A percentile compares a stretch with the other conserved stretches of the same genome.
Conservation (phyloP, 1,140 invertebrate species). For the Adelges cooleyi region DNA sequence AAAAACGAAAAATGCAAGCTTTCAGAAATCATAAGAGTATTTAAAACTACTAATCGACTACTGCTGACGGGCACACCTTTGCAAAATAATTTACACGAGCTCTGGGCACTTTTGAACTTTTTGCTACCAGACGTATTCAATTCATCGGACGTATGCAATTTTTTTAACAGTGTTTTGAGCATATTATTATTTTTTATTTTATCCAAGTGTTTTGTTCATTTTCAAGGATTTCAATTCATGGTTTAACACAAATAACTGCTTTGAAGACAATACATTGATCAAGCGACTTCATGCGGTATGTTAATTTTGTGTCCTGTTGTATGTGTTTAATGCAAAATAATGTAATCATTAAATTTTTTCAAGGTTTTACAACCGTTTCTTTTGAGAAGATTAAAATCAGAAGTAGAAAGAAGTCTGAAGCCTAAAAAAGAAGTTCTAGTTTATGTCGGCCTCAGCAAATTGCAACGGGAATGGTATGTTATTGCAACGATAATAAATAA, state of each 20-base stretch:
- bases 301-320: too few relatives aligned
- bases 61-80: constrained; percentile 65
- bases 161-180: neutral
- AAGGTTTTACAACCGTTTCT: constrained; percentile 86
- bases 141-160: too few relatives aligned
- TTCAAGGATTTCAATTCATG: constrained; percentile 82
- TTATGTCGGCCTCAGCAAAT: constrained; percentile 89
- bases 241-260: constrained; percentile 95
- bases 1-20: constrained; percentile 53
- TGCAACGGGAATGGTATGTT: constrained; percentile 93
- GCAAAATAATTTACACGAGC: constrained; percentile 60
- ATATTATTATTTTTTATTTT: too few relatives aligned
- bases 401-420: constrained; percentile 92
- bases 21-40: constrained; percentile 40
- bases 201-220: too few relatives aligned
- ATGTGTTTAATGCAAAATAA: too few relatives aligned
- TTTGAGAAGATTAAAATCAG: constrained; percentile 87
- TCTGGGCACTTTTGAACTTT: constrained; percentile 64
- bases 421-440: constrained; percentile 98
- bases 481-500: too few relatives aligned
- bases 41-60: constrained; percentile 42
- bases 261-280: constrained; percentile 53
- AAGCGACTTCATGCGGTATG: too few relatives aligned
- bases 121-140: constrained; percentile 58
- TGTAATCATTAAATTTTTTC: too few relatives aligned